Conservation (phyloP, 2,113 vertebrate genomes). For the Colinus virginianus region DNA sequence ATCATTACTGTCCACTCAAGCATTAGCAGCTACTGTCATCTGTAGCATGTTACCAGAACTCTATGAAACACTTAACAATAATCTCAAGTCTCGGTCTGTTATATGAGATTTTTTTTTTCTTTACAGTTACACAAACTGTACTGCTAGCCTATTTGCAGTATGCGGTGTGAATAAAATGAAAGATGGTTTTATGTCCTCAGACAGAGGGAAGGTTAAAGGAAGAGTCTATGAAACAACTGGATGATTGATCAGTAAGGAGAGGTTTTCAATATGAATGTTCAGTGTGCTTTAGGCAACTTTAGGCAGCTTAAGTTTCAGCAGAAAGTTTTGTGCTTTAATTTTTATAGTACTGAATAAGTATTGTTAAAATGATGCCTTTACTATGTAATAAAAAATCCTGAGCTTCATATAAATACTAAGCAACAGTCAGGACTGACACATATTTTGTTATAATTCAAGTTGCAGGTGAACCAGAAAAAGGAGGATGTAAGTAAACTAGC, state of each 20-base stretch:
- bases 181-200: neutral
- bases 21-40: neutral
- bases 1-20: neutral
- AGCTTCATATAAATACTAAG: neutral
- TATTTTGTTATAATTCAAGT: slow-evolving; percentile 12
- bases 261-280: neutral
- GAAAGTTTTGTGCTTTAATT: neutral
- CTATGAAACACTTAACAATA: neutral
- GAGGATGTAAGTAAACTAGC: neutral
- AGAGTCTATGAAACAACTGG: neutral
- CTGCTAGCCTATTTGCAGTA: neutral
- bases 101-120: neutral
- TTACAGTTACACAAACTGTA: neutral
- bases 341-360: neutral
- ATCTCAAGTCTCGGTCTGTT: neutral
- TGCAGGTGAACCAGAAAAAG: slow-evolving; percentile 12
- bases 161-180: neutral
- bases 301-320: neutral
- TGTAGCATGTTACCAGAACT: neutral
- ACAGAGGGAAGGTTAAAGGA: neutral
- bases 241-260: neutral
- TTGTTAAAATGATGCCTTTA: neutral
- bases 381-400: neutral
- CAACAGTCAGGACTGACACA: neutral
- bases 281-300: neutral